Conservation (phyloP, 2,888 invertebrate genomes). For the Apodemia mormo region DNA sequence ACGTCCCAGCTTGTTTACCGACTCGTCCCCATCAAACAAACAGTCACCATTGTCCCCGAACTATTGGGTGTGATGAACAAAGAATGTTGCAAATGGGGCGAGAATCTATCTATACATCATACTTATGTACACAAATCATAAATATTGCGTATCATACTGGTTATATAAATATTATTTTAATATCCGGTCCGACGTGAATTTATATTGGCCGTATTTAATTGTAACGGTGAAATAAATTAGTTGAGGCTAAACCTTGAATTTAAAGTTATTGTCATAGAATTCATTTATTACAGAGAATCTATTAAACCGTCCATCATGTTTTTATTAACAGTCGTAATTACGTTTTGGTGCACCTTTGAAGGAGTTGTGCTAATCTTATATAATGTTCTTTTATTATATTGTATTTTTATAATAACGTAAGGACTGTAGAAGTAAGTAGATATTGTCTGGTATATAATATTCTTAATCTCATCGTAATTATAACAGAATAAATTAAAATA, state of each 20-base stretch:
- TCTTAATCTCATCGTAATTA: too few relatives aligned
- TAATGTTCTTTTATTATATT: too few relatives aligned
- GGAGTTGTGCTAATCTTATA: too few relatives aligned
- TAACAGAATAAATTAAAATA: too few relatives aligned
- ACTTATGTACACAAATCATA: slow-evolving; percentile 68
- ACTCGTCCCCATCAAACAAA: slow-evolving; percentile 60
- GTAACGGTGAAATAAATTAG: background rate
- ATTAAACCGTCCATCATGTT: slow-evolving; percentile 1
- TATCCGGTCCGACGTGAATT: background rate
- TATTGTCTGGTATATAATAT: too few relatives aligned
- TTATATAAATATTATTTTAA: slow-evolving; percentile 21
- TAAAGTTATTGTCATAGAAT: background rate
- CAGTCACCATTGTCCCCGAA: slow-evolving; percentile 66
- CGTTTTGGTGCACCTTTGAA: slow-evolving; percentile 1
- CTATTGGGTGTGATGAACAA: slow-evolving; percentile 78
- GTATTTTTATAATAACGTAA: too few relatives aligned
- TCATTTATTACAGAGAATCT: slow-evolving; percentile 3
- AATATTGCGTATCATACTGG: slow-evolving; percentile 46
- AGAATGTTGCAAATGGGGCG: slow-evolving; percentile 66
- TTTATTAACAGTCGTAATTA: background rate
- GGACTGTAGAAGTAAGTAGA: too few relatives aligned
- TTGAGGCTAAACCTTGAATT: slow-evolving; percentile 6
- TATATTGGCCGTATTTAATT: background rate
- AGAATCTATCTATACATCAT: slow-evolving; percentile 67
- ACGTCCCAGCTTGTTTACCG: slow-evolving; percentile 72